These are phyloP conservation scores for Axinella damicornis DNA, from an alignment of 37 sponge, comb jelly and placozoan species.

Conservation along the genomic window DNA sequence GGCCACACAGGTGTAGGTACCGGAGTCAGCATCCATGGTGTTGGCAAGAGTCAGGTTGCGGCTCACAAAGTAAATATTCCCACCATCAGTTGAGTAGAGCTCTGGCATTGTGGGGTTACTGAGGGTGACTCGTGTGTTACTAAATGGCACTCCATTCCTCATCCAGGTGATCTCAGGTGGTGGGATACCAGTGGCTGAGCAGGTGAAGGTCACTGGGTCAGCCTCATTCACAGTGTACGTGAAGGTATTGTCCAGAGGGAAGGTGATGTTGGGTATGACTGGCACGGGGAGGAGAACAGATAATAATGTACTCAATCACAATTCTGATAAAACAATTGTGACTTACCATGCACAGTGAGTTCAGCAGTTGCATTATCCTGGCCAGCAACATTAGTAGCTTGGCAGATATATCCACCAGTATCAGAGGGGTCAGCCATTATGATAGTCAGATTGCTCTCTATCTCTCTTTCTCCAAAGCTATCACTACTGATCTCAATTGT, in stretches of 20 bases:
- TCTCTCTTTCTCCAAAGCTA: too few relatives aligned
- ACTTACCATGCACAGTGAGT: slow-evolving; percentile 70
- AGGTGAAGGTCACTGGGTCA: slow-evolving; percentile 44
- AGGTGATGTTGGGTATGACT: too few relatives aligned
- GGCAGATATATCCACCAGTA: slow-evolving; percentile 52
- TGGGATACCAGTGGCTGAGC: slow-evolving; percentile 72
- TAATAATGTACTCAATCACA: too few relatives aligned
- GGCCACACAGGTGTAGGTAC: slow-evolving; percentile 49
- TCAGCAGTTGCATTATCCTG: slow-evolving; percentile 2
- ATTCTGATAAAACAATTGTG: too few relatives aligned
- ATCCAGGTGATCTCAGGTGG: slow-evolving; percentile 63
- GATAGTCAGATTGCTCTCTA: too few relatives aligned
- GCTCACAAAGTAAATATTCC: slow-evolving; percentile 17
- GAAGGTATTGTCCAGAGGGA: too few relatives aligned
- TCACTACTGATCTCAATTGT: too few relatives aligned
- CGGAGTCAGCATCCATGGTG: slow-evolving; percentile 40
- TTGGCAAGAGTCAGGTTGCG: slow-evolving; percentile 42
- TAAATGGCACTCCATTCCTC: too few relatives aligned
- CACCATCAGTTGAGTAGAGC: too few relatives aligned
- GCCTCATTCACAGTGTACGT: slow-evolving; percentile 33
- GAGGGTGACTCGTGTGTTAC: too few relatives aligned
- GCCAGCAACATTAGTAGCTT: slow-evolving; percentile 54
- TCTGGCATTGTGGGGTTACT: too few relatives aligned
- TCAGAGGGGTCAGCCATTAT: neutral
- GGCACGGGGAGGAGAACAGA: too few relatives aligned